Percentiles rank a stretch among this genome's conserved stretches.
phyloP scores from a whole-genome alignment of 2,888 invertebrate genomes.

The Rhorus exstirpatorius region DNA sequence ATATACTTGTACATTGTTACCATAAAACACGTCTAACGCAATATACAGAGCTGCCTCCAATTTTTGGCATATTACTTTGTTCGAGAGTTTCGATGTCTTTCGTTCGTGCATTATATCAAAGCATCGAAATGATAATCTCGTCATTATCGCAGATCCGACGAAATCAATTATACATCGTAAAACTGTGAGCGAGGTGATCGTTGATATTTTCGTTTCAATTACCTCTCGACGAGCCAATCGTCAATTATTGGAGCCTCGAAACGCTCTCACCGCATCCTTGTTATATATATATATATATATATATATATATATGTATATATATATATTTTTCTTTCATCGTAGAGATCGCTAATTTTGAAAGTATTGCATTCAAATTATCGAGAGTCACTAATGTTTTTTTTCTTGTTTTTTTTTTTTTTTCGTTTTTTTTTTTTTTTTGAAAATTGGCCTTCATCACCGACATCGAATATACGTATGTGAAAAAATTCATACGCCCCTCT shows the following conservation, averaged over 20 bases:
- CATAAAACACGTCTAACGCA: slow-evolving; percentile 35
- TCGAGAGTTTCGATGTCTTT: slow-evolving; percentile 19
- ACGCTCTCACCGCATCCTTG: background rate
- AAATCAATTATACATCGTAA: background rate
- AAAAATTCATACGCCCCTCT: slow-evolving; percentile 3
- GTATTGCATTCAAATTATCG: background rate
- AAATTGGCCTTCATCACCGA: slow-evolving; percentile 60
- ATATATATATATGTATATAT: background rate
- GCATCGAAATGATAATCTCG: background rate
- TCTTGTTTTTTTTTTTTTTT: too few species aligned
- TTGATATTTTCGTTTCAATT: too few species aligned
- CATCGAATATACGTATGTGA: slow-evolving; percentile 62
- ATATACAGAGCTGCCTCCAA: slow-evolving; percentile 10
- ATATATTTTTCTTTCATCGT: too few species aligned
- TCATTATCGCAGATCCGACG: background rate
- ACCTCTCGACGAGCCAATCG: too few species aligned
- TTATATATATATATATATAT: background rate
- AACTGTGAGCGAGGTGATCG: too few species aligned
- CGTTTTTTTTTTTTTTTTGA: slow-evolving; percentile 10
- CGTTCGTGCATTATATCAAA: background rate
- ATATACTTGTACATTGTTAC: slow-evolving; percentile 64
- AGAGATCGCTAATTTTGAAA: background rate
- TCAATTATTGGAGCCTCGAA: too few species aligned
- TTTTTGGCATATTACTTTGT: slow-evolving; percentile 38
- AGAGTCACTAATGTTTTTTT: slow-evolving; percentile 20